A percentile compares a stretch with the other conserved stretches of the same genome.
These are phyloP conservation scores for Lasius platythorax DNA, from an alignment of 2,888 invertebrate species.

Conservation along the genomic window DNA sequence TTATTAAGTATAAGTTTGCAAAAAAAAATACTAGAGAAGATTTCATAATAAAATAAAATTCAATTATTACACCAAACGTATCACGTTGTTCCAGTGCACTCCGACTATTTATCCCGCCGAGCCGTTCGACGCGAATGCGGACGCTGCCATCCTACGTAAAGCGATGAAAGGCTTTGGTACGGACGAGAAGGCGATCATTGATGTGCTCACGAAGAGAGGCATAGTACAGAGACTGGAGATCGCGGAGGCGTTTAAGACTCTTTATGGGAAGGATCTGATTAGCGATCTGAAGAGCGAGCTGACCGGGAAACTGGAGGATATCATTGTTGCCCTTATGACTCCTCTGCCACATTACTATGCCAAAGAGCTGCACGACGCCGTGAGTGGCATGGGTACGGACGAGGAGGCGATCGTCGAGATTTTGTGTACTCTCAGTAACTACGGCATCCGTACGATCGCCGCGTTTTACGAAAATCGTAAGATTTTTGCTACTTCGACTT, in stretches of 20 bases:
- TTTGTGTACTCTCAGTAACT: conserved; percentile 96
- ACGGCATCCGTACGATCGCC: conserved; percentile 94
- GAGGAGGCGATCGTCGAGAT: conserved; percentile 97
- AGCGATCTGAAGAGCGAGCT: conserved; percentile 96
- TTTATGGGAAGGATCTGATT: conserved; percentile 94
- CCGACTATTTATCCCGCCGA: conserved; percentile 96
- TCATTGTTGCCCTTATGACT: conserved; percentile 96
- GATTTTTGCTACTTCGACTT: conserved; percentile 78
- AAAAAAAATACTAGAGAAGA: not conserved
- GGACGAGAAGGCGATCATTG: conserved; percentile 96
- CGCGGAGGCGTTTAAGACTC: conserved; percentile 95
- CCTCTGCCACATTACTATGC: conserved; percentile 96
- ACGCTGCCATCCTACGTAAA: conserved; percentile 94
- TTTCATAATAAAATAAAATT: not conserved
- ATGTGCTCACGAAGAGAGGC: conserved; percentile 94
- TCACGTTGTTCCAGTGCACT: conserved; percentile 89
- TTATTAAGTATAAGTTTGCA: not conserved
- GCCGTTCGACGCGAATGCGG: conserved; percentile 94
- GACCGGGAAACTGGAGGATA: conserved; percentile 95
- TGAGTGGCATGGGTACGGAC: conserved; percentile 95
- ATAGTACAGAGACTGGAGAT: conserved; percentile 97
- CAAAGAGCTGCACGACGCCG: conserved; percentile 95
- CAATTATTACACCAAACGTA: conserved; percentile 9
- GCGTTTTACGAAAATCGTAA: conserved; percentile 94
- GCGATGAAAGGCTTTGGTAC: conserved; percentile 98